Evolutionary conservation across 2,113 vertebrate genomes (phyloP).

Genomic region (Sturnira hondurensis): DNA sequence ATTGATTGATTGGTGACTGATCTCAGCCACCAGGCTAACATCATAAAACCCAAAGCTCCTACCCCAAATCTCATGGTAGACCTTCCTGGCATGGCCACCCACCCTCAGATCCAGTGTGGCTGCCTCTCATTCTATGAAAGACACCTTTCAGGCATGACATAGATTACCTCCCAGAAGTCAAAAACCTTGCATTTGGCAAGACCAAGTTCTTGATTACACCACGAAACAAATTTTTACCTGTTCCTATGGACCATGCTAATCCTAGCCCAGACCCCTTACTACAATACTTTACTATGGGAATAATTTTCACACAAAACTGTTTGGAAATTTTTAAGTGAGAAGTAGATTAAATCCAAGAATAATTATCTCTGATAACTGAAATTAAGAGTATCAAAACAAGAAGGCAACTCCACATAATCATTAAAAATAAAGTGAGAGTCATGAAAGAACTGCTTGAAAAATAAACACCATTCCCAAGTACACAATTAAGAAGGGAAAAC

Average conservation of each 20-base stretch:
- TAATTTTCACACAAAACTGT: conserved; percentile 13
- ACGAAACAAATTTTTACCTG: neutral
- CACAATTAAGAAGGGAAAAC: neutral
- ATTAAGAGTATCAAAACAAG: neutral
- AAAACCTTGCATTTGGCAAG: neutral
- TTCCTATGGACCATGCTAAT: neutral
- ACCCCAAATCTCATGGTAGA: neutral
- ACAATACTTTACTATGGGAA: neutral
- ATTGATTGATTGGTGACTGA: neutral
- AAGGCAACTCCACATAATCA: neutral
- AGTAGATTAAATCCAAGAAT: neutral
- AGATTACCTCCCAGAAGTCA: neutral
- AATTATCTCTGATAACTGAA: conserved; percentile 1
- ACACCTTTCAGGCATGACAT: neutral
- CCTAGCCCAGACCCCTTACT: neutral
- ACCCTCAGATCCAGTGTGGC: neutral
- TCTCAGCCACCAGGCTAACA: neutral
- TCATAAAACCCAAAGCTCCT: neutral
- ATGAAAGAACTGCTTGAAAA: neutral
- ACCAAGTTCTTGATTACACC: neutral
- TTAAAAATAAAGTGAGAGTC: neutral
- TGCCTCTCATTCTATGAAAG: neutral
- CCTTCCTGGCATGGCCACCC: neutral
- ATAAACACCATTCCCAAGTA: neutral
- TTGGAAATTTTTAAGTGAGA: neutral